These are phyloP conservation scores for Gymnocheta viridis DNA, from an alignment of 2,888 invertebrate genomes.

Conservation along the genomic window DNA sequence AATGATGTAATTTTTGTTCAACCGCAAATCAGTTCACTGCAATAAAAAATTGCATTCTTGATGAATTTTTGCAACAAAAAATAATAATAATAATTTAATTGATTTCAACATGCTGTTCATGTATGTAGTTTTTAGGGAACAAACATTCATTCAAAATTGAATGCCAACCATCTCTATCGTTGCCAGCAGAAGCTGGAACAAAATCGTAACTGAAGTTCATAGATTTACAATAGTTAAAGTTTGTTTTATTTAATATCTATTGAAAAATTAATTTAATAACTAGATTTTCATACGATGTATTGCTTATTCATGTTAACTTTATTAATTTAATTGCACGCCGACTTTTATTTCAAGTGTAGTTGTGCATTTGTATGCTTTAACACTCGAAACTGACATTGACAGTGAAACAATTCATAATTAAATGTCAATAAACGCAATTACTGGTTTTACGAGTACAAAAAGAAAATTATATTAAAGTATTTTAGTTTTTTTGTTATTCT, in stretches of 20 bases:
- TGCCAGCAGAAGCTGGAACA: no score
- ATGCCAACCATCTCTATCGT: no score
- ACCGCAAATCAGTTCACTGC: not conserved
- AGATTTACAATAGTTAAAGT: no score
- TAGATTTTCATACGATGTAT: not conserved
- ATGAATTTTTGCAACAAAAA: constrained; percentile 8
- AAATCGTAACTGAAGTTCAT: no score
- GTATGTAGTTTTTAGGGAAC: not conserved
- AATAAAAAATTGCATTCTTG: not conserved
- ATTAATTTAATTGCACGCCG: not conserved
- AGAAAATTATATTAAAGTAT: not conserved
- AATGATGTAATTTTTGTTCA: constrained; percentile 24
- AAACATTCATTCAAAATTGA: no score
- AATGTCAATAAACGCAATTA: constrained; percentile 58
- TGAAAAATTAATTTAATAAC: not conserved
- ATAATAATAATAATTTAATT: not conserved
- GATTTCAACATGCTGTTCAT: not conserved
- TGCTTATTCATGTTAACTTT: not conserved
- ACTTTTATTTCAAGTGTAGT: not conserved
- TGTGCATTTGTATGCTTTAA: not conserved
- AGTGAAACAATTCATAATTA: constrained; percentile 58
- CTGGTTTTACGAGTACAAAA: constrained; percentile 37
- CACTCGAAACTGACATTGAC: constrained; percentile 43
- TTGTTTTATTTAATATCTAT: not conserved
- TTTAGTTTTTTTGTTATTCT: not conserved